Conservation (phyloP, 1,140 invertebrate species). For the Leptopilina boulardi region DNA sequence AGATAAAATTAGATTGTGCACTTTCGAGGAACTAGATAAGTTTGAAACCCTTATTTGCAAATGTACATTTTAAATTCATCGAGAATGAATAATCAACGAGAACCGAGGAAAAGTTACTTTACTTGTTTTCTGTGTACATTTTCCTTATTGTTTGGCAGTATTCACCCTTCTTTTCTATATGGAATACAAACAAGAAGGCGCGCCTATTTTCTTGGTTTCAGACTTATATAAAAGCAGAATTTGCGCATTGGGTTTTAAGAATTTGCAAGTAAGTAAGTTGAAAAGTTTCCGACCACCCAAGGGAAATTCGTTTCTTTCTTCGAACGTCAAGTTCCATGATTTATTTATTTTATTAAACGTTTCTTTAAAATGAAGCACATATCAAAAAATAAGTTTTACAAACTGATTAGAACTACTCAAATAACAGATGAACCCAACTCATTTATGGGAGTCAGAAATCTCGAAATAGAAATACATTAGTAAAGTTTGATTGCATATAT, state of each 20-base stretch:
- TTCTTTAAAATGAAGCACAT: not conserved
- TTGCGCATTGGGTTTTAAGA: not conserved
- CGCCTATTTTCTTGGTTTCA: not conserved
- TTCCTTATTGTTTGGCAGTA: not conserved
- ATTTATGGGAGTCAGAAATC: too few species aligned
- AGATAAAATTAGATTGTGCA: not conserved
- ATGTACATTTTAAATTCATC: not conserved
- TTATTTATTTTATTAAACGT: slow-evolving; percentile 11
- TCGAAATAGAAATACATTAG: too few species aligned
- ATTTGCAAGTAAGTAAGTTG: slow-evolving; percentile 23
- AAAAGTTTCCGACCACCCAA: not conserved
- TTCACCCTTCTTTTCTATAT: not conserved
- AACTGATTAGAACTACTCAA: not conserved
- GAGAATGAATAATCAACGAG: not conserved
- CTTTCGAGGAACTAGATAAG: not conserved
- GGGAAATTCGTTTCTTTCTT: slow-evolving; percentile 22
- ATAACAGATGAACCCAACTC: too few species aligned
- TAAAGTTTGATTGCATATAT: too few species aligned
- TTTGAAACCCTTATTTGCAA: not conserved
- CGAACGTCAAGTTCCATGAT: not conserved
- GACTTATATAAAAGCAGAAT: not conserved
- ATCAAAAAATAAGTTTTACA: not conserved
- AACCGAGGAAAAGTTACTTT: not conserved
- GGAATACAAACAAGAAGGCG: not conserved
- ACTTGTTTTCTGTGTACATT: not conserved